Conservation (phyloP, 2,113 vertebrate species). For the Octodon degus region DNA sequence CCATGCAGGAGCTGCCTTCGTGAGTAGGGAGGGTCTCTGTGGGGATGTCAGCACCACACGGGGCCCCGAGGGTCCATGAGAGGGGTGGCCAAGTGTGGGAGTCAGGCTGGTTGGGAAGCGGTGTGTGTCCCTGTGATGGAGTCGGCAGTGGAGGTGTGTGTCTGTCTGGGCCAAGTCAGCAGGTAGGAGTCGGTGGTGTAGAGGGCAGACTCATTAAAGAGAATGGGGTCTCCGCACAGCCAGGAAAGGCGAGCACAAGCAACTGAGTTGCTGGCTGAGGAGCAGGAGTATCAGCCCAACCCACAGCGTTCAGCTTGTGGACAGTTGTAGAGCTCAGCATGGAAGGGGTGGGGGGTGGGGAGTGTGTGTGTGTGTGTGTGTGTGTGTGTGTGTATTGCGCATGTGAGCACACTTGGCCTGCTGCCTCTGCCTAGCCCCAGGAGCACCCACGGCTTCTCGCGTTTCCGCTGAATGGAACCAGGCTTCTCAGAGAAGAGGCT, state of each 20-base stretch:
- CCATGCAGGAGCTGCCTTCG: not conserved
- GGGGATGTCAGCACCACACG: not conserved
- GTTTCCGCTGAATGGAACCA: not conserved
- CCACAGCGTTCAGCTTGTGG: accelerated
- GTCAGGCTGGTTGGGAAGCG: not conserved
- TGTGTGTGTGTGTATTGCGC: accelerated
- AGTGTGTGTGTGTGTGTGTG: not conserved
- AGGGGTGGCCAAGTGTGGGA: not conserved
- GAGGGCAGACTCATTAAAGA: not conserved
- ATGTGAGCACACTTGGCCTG: accelerated
- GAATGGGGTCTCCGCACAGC: not conserved
- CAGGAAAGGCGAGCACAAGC: not conserved
- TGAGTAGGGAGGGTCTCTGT: not conserved
- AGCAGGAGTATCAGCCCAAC: not conserved
- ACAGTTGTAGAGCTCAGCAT: not conserved
- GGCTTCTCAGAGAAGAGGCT: not conserved
- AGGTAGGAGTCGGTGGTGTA: not conserved
- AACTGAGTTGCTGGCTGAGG: no score
- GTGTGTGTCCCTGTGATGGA: not conserved
- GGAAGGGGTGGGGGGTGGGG: not conserved
- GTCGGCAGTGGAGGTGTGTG: not conserved
- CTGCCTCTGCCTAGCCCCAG: no score
- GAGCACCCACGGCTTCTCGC: not conserved
- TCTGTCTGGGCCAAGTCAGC: not conserved
- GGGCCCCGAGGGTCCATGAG: not conserved